Evolutionary conservation across 2,888 invertebrate genomes (phyloP), one percentile per base, ranked within the genome.

Genomic region (Lasioglossum leucozonium): DNA sequence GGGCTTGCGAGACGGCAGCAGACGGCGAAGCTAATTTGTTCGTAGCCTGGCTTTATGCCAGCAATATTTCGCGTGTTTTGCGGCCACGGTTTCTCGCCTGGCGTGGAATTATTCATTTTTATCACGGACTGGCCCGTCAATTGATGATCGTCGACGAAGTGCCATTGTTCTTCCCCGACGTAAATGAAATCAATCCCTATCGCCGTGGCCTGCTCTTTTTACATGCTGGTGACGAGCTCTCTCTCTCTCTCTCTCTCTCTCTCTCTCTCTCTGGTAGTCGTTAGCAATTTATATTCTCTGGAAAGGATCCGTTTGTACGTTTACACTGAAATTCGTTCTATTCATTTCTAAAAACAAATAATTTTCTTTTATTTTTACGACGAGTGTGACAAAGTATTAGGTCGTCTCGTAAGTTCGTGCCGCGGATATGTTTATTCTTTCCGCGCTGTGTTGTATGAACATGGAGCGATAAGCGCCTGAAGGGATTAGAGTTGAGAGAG

Each of bases 1-100:
- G 30, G n/a, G 44, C 30, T n/a, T n/a, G 4, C n/a, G 16, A 10
- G 11, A n/a, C 58, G 22, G 10, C 34, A 58, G 58, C n/a, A n/a
- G 58, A 58, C 47, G 58, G n/a, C 37, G 22, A 67, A 44, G 65
- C 73, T 74, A 77, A 83, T 85, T 83, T 79, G 62, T 47, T 79
- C 73, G 71, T 37, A 26, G 11, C 47, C 65, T 44, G 47, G 72
- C 71, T 26, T 22, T 16, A 10, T n/a, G 51, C 69, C 72, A 58
- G 47, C 72, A 78, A 81, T 84, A 58, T 79, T 84, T 78, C 51
- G 1, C 10, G 11, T 1, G 26, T 58, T 58, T 26, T 26, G 55
- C 75, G 44, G 26, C 40, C n/a, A 10, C 40, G 55, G 18, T 47
- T 47, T n/a, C 37, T 3, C 37, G 11, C 42, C 71, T 1, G 8